Evolutionary conservation across 2,888 invertebrate species (phyloP).

Genomic region (Acrocera orbiculus): DNA sequence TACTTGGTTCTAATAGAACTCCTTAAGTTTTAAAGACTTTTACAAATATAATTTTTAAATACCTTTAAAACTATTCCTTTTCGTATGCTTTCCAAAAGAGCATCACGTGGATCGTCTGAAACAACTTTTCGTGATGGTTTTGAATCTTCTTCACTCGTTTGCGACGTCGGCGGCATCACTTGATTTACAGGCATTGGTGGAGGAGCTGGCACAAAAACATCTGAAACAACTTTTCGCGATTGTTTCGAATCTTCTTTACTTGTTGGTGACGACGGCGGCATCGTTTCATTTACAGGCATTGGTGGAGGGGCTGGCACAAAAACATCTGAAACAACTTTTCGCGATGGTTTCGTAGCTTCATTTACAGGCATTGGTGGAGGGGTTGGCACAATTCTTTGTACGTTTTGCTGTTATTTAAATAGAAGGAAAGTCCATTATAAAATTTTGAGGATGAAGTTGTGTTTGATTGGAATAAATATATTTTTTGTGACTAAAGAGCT

Average conservation of each 20-base stretch:
- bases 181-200: constrained; percentile 24
- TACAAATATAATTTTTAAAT: constrained; percentile 7
- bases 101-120: constrained; percentile 43
- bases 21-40: too few relatives aligned
- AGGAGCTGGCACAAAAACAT: constrained; percentile 26
- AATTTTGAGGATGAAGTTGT: constrained; percentile 29
- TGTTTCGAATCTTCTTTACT: constrained; percentile 13
- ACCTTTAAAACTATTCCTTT: constrained; percentile 59
- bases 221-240: constrained; percentile 17
- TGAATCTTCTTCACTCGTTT: constrained; percentile 10
- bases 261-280: constrained; percentile 16
- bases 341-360: constrained; percentile 16
- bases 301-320: constrained; percentile 30
- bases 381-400: too few relatives aligned
- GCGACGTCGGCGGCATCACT: constrained; percentile 17
- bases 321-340: constrained; percentile 17
- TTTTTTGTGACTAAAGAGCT: too few relatives aligned
- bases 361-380: constrained; percentile 27
- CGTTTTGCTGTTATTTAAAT: too few relatives aligned
- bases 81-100: constrained; percentile 74
- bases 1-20: too few relatives aligned
- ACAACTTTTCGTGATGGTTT: constrained; percentile 18
- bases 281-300: constrained; percentile 20
- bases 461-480: too few relatives aligned
- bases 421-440: too few relatives aligned